Evolutionary conservation across 2,888 invertebrate genomes (phyloP).

Genomic region (Cheilosia vernalis): DNA sequence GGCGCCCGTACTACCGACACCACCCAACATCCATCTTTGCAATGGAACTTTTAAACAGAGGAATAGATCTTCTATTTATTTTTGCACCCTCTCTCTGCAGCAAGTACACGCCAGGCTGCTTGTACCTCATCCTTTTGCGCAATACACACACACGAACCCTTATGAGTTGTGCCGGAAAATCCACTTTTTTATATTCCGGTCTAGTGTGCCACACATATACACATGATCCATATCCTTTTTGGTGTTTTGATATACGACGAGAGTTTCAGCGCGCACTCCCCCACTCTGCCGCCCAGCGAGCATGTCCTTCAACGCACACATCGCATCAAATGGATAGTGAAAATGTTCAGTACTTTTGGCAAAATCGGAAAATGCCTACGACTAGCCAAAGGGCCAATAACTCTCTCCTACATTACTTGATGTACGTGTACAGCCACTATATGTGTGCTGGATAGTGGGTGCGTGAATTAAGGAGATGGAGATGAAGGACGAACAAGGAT

Average conservation of each 20-base stretch:
- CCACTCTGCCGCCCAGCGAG: neutral
- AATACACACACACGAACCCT: constrained; percentile 49
- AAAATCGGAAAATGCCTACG: constrained; percentile 74
- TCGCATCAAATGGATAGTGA: constrained; percentile 64
- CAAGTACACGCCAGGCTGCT: constrained; percentile 41
- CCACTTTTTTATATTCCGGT: constrained; percentile 64
- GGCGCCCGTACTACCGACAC: constrained; percentile 54
- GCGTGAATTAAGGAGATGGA: constrained; percentile 38
- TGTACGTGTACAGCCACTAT: constrained; percentile 24
- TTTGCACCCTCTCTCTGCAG: constrained; percentile 66
- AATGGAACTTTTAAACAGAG: constrained; percentile 73
- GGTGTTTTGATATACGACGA: constrained; percentile 74
- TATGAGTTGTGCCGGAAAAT: constrained; percentile 58
- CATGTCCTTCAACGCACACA: constrained; percentile 64
- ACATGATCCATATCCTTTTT: constrained; percentile 68
- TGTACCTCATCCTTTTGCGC: constrained; percentile 28
- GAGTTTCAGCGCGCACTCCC: constrained; percentile 35
- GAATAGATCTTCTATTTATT: constrained; percentile 75
- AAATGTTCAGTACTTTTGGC: constrained; percentile 72
- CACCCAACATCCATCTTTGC: constrained; percentile 70
- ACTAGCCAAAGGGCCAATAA: constrained; percentile 74
- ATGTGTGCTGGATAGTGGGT: constrained; percentile 13
- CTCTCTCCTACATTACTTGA: constrained; percentile 54
- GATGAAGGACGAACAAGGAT: constrained; percentile 48
- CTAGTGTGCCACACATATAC: constrained; percentile 27